Evolutionary conservation across 2,888 invertebrate genomes (phyloP), one percentile per base, ranked within the genome.

Genomic region (Cryptophagus acutangulus): DNA sequence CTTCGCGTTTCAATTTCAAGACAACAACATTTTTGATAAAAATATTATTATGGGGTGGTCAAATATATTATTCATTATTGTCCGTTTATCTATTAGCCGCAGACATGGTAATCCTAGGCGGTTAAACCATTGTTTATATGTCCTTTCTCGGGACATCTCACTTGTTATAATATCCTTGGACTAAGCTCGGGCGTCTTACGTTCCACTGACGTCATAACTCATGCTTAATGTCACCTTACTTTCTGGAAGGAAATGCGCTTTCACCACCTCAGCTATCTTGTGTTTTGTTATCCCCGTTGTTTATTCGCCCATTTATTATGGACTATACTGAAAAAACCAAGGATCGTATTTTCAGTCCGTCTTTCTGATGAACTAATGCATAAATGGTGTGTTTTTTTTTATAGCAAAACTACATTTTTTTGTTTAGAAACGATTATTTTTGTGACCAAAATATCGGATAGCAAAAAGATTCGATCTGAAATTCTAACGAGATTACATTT

Each of bases 111-210:
- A 58, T 55, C 58, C 54, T 52, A 41, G 46, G 46, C 47, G 52
- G 55, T 51, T 48, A 48, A 51, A 53, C 51, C 45, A 56, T 57
- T 56, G 57, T 57, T 52, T 56, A 51, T 52, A 51, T 46, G 52
- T 51, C 51, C 53, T 54, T 50, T 51, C 49, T 47, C 49, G 49
- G 51, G 57, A 58, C 57, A 50, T 59, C 59, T 59, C 59, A 60
- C 59, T 60, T 58, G 58, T 59, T 60, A 58, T 59, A 60, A 61
- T 59, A 62, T 57, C 59, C 58, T n/a, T n/a, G 44, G 45, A 53
- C 55, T 59, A 57, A 58, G 54, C 55, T 52, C n/a, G n/a, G 52
- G 44, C 57, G 56, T 58, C 58, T 57, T 56, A 55, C 51, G 54
- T 45, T 50, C n/a, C 55, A 54, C 52, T 55, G 55, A 55, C 57